A percentile compares a stretch with the other conserved stretches of the same genome.
Evolutionary conservation across 2,113 vertebrate genomes (phyloP).

Genomic region (Bubo scandiacus): DNA sequence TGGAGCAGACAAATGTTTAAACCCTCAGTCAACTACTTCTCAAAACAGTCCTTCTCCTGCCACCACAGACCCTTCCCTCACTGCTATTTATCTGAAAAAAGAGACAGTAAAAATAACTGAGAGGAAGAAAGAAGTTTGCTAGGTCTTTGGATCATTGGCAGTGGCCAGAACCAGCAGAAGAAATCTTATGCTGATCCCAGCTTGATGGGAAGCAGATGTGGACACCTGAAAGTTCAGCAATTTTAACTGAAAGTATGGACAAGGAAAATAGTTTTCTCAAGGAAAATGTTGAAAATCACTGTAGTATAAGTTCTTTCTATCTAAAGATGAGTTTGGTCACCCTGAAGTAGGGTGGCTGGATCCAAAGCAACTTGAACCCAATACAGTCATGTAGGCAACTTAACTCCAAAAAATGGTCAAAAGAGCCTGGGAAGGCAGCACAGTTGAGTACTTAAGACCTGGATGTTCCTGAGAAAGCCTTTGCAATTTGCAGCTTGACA

Average conservation of each 20-base stretch:
- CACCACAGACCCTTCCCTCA: background rate
- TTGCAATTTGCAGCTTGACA: background rate
- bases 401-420: background rate
- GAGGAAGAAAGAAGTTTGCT: background rate
- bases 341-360: background rate
- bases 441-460: background rate
- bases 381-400: background rate
- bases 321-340: background rate
- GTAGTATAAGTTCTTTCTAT: background rate
- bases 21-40: background rate
- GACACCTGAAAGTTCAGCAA: background rate
- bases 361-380: background rate
- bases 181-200: background rate
- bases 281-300: background rate
- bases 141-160: background rate
- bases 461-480: background rate
- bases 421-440: background rate
- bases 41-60: background rate
- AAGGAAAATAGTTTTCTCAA: background rate
- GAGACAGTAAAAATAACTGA: background rate
- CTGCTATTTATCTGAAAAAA: background rate
- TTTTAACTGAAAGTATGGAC: background rate
- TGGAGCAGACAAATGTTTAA: conserved; percentile 7
- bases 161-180: background rate
- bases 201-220: background rate